Percentiles rank a stretch among this genome's conserved stretches.
phyloP scores from a whole-genome alignment of 2,113 vertebrate species.

The Jaculus jaculus region DNA sequence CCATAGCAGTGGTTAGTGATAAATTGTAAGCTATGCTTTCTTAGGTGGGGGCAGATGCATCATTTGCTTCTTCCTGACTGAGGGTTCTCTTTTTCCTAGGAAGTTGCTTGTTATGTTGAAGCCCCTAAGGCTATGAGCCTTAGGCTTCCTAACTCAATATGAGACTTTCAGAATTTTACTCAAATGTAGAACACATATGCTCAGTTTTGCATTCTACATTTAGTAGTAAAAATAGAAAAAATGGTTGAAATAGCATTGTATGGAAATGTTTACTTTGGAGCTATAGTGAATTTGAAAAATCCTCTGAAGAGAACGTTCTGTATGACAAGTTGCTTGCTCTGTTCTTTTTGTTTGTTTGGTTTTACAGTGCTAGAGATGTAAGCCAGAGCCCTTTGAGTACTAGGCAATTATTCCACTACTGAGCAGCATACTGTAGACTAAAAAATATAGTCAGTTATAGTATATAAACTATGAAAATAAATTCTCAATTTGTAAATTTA shows the following conservation, averaged over 20 bases:
- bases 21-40: neutral
- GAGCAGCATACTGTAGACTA: no score
- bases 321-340: neutral
- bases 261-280: neutral
- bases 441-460: neutral
- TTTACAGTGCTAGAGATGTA: neutral
- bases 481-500: neutral
- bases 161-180: neutral
- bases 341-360: neutral
- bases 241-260: neutral
- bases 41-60: neutral
- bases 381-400: neutral
- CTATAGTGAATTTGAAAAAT: conserved; percentile 30
- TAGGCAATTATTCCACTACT: no score
- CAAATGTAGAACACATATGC: neutral
- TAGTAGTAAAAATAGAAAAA: neutral
- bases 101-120: neutral
- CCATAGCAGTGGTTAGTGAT: neutral
- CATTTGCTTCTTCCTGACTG: neutral
- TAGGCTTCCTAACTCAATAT: neutral
- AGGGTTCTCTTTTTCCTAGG: neutral
- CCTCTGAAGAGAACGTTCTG: neutral
- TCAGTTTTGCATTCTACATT: neutral
- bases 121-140: neutral
- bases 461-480: neutral